These are phyloP conservation scores for Schlechtendalia chinensis DNA, from an alignment of 1,140 invertebrate genomes.

Conservation along the genomic window DNA sequence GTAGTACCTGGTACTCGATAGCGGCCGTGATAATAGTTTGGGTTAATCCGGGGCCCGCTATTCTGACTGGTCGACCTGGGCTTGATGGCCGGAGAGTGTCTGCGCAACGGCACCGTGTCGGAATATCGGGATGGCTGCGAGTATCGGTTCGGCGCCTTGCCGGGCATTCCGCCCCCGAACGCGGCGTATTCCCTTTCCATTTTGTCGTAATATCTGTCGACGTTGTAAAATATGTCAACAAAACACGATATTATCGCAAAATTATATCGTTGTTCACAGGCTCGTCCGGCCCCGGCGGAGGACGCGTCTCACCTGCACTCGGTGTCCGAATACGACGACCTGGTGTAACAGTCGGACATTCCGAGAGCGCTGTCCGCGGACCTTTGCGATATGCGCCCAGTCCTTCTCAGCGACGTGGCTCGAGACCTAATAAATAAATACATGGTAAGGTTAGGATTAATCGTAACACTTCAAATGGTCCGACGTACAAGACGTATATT, in stretches of 20 bases:
- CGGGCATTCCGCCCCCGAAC: conserved; percentile 47
- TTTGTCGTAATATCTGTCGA: conserved; percentile 57
- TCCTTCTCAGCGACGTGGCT: conserved; percentile 63
- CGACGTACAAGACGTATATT: no score
- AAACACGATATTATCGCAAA: no score
- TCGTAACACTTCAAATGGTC: no score
- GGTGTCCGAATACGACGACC: conserved; percentile 62
- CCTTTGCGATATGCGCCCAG: conserved; percentile 68
- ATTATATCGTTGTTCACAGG: no score
- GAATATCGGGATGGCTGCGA: conserved; percentile 41
- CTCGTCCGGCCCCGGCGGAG: no score
- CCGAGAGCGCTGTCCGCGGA: conserved; percentile 66
- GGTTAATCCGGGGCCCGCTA: conserved; percentile 14
- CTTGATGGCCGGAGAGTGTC: conserved; percentile 37
- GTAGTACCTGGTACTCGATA: conserved; percentile 19
- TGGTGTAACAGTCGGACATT: conserved; percentile 61
- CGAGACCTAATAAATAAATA: conserved; percentile 56
- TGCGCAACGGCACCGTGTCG: conserved; percentile 31
- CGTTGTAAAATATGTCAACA: neutral
- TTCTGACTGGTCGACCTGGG: conserved; percentile 41
- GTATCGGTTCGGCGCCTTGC: conserved; percentile 37
- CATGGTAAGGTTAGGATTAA: no score
- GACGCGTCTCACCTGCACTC: conserved; percentile 61
- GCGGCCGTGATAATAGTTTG: neutral
- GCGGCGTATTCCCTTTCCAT: conserved; percentile 52